phyloP scores from a whole-genome alignment of 2,888 invertebrate species.

The Lottia gigantea region DNA sequence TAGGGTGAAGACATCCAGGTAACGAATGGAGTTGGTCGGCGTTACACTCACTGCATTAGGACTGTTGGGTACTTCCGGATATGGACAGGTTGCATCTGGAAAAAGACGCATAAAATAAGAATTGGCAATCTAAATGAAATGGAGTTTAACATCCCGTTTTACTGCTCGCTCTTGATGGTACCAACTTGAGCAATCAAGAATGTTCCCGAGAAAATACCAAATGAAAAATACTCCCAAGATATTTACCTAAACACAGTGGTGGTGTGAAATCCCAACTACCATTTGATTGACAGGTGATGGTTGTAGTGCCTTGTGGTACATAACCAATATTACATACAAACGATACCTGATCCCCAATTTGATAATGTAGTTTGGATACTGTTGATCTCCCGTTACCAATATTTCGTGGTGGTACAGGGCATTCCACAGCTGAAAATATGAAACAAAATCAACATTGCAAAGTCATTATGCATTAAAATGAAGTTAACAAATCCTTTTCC shows the following conservation, averaged over 20 bases:
- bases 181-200: no score
- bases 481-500: no score
- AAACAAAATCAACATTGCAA: background rate
- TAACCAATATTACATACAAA: conserved; percentile 91
- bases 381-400: conserved; percentile 38
- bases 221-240: no score
- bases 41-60: conserved; percentile 11
- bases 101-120: no score
- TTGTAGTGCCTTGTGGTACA: conserved; percentile 84
- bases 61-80: conserved; percentile 11
- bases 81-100: conserved; percentile 29
- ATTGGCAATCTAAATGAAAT: no score
- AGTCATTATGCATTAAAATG: no score
- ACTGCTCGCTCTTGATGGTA: no score
- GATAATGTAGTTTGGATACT: conserved; percentile 31
- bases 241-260: conserved; percentile 47
- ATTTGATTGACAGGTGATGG: conserved; percentile 73
- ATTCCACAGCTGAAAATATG: conserved; percentile 24
- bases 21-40: conserved; percentile 12
- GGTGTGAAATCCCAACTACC: conserved; percentile 57
- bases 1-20: conserved; percentile 29
- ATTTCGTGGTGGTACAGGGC: conserved; percentile 15
- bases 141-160: no score
- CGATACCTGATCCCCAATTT: conserved; percentile 79
- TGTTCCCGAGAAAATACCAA: no score